Evolutionary conservation across 2,888 invertebrate genomes (phyloP), one percentile per base, ranked within the genome.

Genomic region (Apodemia hepburni): DNA sequence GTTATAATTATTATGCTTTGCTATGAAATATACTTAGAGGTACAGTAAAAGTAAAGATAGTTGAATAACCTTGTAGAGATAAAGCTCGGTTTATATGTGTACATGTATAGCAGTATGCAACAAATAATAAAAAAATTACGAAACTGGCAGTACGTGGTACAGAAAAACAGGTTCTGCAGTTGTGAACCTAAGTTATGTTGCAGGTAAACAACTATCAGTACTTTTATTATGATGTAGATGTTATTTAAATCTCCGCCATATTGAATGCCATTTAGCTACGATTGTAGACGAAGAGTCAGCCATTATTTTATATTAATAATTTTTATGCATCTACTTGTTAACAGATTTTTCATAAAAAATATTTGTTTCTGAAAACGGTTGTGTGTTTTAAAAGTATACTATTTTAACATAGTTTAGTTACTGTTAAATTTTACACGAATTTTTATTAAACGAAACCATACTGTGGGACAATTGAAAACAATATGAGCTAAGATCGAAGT

Each of bases 1-100:
- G 51, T 11, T 51, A 51, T n/a, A 51, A 51, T 51, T 51, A 51
- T 51, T 51, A 51, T 51, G 51, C 51, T 51, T 51, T 51, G 51
- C 51, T 51, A 51, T 22, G 12, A 22, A 22, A 51, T 4, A 38
- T 35, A 35, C 35, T 35, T 35, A 35, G 12, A 38, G 38, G 38
- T 38, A 38, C 3, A 38, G 12, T 38, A 38, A 38, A 38, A 12
- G 38, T 38, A 38, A 38, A 38, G 38, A 11, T 38, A 38, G 38
- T 38, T 38, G 11, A 35, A 5, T 1, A 35, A 7, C 29, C 29
- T 29, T 29, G 0, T 33, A 33, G 33, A 7, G 8, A 33, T 33
- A 8, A 33, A 33, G 33, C 33, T 7, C 33, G 33, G 33, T 8
- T 33, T 33, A 33, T 29, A 29, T 33, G 33, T 8, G 33, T 8